Evolutionary conservation across 53 echinoderm and acorn worm genomes (phyloP).

Genomic region (Echinometra lucunter): DNA sequence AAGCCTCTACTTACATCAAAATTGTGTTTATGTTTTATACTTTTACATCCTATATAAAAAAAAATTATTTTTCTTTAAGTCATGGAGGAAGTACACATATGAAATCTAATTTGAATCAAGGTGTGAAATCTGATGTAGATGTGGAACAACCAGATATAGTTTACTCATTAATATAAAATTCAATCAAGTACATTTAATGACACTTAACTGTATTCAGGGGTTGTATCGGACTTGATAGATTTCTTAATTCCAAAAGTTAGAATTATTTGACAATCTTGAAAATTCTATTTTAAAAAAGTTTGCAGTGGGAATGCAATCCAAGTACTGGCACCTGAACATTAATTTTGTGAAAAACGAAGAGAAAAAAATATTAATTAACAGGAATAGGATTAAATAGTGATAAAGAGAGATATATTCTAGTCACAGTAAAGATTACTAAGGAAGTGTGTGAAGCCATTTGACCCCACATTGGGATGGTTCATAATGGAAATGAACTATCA

Average conservation of each 20-base stretch:
- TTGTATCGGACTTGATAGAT: neutral
- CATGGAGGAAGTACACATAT: neutral
- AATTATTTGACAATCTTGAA: neutral
- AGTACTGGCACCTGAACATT: too few relatives aligned
- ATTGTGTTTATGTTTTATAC: neutral
- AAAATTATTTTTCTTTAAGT: neutral
- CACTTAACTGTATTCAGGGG: neutral
- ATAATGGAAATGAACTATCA: neutral
- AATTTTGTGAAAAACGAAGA: too few relatives aligned
- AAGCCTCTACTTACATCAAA: neutral
- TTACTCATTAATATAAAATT: neutral
- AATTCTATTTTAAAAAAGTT: neutral
- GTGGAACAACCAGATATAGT: neutral
- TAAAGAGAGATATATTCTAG: too few relatives aligned
- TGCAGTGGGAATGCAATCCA: neutral
- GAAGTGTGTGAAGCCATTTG: neutral
- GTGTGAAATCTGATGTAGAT: slow-evolving; percentile 24
- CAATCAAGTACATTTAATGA: neutral
- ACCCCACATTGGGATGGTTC: neutral
- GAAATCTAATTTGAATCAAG: neutral
- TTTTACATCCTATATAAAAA: neutral
- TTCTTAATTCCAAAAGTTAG: neutral
- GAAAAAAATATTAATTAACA: too few relatives aligned
- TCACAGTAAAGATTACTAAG: too few relatives aligned
- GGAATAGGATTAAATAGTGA: too few relatives aligned